Evolutionary conservation across 2,888 invertebrate genomes (phyloP).

Genomic region (Drosophila anomalata): DNA sequence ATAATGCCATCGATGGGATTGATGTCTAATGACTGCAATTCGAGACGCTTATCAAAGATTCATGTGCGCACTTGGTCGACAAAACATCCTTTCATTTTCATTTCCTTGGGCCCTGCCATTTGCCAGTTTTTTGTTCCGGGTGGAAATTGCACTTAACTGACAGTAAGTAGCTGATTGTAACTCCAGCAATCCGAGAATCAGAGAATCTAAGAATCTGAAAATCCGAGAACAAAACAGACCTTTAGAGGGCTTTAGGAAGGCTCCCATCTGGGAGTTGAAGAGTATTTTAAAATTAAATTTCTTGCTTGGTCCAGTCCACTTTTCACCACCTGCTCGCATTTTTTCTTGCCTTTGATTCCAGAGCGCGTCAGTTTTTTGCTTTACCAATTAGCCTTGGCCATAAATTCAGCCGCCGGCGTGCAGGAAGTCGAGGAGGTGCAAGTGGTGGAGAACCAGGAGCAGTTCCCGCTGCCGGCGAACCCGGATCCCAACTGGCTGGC

Average conservation of each 20-base stretch:
- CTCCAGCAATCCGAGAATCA: slow-evolving; percentile 44
- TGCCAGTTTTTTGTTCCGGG: slow-evolving; percentile 43
- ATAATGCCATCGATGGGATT: slow-evolving; percentile 26
- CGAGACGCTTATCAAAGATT: slow-evolving; percentile 75
- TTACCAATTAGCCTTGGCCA: slow-evolving; percentile 74
- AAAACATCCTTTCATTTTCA: slow-evolving; percentile 7
- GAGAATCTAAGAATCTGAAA: background rate
- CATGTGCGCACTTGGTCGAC: slow-evolving; percentile 58
- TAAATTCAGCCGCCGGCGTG: slow-evolving; percentile 60
- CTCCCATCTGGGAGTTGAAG: slow-evolving; percentile 7
- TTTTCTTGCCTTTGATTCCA: slow-evolving; percentile 36
- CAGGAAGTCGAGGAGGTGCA: slow-evolving; percentile 32
- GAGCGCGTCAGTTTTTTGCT: slow-evolving; percentile 69
- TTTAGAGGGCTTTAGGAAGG: slow-evolving; percentile 29
- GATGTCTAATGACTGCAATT: slow-evolving; percentile 75
- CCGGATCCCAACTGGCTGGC: slow-evolving; percentile 68
- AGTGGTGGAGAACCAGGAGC: slow-evolving; percentile 33
- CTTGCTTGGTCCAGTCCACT: slow-evolving; percentile 47
- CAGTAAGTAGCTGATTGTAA: slow-evolving; percentile 61
- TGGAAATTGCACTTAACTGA: slow-evolving; percentile 62
- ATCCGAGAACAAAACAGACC: slow-evolving; percentile 20
- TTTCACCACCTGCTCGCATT: slow-evolving; percentile 38
- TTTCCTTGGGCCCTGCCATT: slow-evolving; percentile 16
- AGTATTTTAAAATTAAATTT: slow-evolving; percentile 61
- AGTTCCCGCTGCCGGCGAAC: slow-evolving; percentile 38